Evolutionary conservation across 2,888 invertebrate genomes (phyloP).

Genomic region (Folsomia manolachei): DNA sequence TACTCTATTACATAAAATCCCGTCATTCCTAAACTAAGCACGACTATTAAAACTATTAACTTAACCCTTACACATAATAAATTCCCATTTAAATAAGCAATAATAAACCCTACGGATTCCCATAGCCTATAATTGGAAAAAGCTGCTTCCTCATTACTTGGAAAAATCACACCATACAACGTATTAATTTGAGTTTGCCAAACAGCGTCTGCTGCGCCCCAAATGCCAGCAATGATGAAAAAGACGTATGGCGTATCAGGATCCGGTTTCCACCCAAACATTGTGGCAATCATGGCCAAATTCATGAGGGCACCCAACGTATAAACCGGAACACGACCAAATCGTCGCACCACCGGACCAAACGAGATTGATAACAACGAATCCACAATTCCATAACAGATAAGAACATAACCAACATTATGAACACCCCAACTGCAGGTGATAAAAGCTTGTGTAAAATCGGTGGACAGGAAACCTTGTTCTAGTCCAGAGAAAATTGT

Average conservation of each 20-base stretch:
- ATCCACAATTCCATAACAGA: conserved; percentile 92
- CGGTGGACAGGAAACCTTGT: conserved; percentile 92
- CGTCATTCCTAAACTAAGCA: conserved; percentile 68
- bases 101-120: conserved; percentile 86
- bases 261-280: conserved; percentile 81
- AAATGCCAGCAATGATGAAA: conserved; percentile 83
- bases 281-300: conserved; percentile 71
- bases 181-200: conserved; percentile 97
- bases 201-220: conserved; percentile 93
- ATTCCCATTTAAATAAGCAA: conserved; percentile 84
- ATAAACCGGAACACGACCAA: conserved; percentile 81
- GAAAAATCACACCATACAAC: conserved; percentile 79
- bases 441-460: conserved; percentile 43
- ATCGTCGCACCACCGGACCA: conserved; percentile 86
- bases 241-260: conserved; percentile 76
- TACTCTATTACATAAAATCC: conserved; percentile 80
- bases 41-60: conserved; percentile 77
- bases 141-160: conserved; percentile 85
- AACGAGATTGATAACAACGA: conserved; percentile 86
- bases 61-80: conserved; percentile 82
- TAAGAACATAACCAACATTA: conserved; percentile 95
- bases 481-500: conserved; percentile 97
- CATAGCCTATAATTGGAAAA: conserved; percentile 87
- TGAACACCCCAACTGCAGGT: conserved; percentile 65
- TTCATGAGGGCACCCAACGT: conserved; percentile 73